phyloP scores from a whole-genome alignment of 2,888 invertebrate species.

The Eupithecia abbreviata region DNA sequence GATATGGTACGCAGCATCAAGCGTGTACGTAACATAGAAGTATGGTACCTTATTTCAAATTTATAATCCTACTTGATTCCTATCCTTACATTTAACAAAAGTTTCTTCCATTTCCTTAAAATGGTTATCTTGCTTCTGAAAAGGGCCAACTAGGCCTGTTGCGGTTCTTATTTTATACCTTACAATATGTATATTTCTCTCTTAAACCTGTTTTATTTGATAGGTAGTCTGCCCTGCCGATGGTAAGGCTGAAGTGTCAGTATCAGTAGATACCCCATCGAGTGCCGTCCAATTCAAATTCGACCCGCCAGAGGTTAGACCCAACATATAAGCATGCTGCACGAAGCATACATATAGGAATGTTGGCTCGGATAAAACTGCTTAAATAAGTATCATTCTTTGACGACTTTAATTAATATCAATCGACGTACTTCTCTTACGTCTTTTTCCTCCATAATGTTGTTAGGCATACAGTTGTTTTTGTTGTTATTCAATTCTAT shows the following conservation, averaged over 20 bases:
- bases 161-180: neutral
- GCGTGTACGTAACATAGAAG: neutral
- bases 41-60: neutral
- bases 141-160: neutral
- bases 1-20: neutral
- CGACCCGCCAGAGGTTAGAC: slow-evolving; percentile 83
- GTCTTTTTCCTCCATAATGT: neutral
- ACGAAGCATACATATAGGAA: slow-evolving; percentile 18
- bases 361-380: neutral
- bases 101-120: neutral
- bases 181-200: neutral
- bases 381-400: neutral
- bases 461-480: neutral
- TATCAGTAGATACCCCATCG: slow-evolving; percentile 62
- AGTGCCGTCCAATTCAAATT: slow-evolving; percentile 85
- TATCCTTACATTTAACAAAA: neutral
- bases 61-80: neutral
- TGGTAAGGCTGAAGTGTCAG: slow-evolving; percentile 2
- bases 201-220: neutral
- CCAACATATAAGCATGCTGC: slow-evolving; percentile 60
- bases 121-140: neutral
- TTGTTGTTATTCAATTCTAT: neutral
- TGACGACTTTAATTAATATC: neutral
- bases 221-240: slow-evolving; percentile 1
- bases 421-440: neutral